These are phyloP conservation scores for Amblyopsis rosae DNA, from an alignment of 2,113 vertebrate species.

Conservation along the genomic window DNA sequence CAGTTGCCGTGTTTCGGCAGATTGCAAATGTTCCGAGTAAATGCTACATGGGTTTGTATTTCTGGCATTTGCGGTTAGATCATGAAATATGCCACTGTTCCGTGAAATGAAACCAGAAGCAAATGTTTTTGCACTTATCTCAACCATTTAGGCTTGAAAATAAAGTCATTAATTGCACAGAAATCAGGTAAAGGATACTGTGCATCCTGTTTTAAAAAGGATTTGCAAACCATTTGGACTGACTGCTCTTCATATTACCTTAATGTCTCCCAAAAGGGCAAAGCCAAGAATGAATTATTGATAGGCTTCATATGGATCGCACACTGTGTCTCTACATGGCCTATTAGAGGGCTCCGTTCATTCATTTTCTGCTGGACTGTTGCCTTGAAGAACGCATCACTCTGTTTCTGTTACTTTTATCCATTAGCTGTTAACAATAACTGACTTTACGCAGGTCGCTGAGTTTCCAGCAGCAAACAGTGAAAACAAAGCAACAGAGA, in stretches of 20 bases:
- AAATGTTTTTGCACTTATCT: conserved; percentile 54
- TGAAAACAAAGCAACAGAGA: conserved; percentile 46
- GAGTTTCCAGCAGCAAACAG: conserved; percentile 56
- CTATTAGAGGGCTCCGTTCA: conserved; percentile 73
- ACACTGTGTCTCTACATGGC: conserved; percentile 71
- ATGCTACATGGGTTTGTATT: conserved; percentile 43
- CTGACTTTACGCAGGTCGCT: conserved; percentile 49
- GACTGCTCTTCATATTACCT: conserved; percentile 76
- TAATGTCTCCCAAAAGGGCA: conserved; percentile 77
- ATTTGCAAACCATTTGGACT: conserved; percentile 74
- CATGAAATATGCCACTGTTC: conserved; percentile 10
- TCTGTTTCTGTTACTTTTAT: conserved; percentile 70
- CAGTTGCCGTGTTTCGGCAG: neutral
- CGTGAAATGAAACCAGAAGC: conserved; percentile 52
- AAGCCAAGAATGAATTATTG: conserved; percentile 76
- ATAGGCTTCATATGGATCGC: conserved; percentile 75
- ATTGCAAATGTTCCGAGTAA: conserved; percentile 14
- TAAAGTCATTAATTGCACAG: conserved; percentile 61
- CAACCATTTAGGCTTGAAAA: conserved; percentile 53
- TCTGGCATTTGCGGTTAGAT: conserved; percentile 18
- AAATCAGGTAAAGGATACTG: conserved; percentile 62
- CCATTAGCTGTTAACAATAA: conserved; percentile 72
- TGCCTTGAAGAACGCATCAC: conserved; percentile 62
- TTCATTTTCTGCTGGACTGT: conserved; percentile 71
- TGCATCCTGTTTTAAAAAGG: conserved; percentile 68